Evolutionary conservation across 1,140 invertebrate species (phyloP), one percentile per base, ranked within the genome.

Genomic region (Ganaspis sp.): DNA sequence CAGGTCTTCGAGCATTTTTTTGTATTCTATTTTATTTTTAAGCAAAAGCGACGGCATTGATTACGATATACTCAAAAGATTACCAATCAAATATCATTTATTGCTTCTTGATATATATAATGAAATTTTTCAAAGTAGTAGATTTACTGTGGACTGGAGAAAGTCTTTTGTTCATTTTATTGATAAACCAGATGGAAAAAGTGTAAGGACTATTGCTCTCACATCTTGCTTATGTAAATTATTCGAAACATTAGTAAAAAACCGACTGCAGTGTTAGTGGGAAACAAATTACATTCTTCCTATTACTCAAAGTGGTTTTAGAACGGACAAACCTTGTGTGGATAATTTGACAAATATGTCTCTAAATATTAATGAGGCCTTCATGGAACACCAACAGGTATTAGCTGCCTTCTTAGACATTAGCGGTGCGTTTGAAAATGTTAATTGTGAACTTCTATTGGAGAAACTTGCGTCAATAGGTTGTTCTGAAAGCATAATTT

Each of bases 371-470:
- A n/a, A 69, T 8, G 49, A 64, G 6, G 54, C 58, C 8, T 69
- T 74, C 0, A 2, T 3, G 6, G 4, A 40, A 15, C 40, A 40
- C 6, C 19, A 29, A 2, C 37, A 69, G 23, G 21, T 29, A 4
- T 6, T 58, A n/a, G 74, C 69, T 15, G 42, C 34, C 2, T 75
- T 75, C 34, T 17, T 75, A 21, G 42, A 75, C 21, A 49, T 75
- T 9, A 38, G 37, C 5, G 74, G 69, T 9, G 74, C 73, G 1
- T 70, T 75, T 70, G 69, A 75, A 5, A 75, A 70, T 21, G 42
- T 75, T 5, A 64, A 69, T 12, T 15, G 15, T 19, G 58, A 45
- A 19, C 19, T 69, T 8, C 29, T 74, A 15, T 38, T 74, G 17
- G 9, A 15, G 1, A 74, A 49, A 49, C 23, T 74, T 0, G 9